phyloP scores from a whole-genome alignment of 2,888 invertebrate genomes.

The Lasioglossum oenotherae region DNA sequence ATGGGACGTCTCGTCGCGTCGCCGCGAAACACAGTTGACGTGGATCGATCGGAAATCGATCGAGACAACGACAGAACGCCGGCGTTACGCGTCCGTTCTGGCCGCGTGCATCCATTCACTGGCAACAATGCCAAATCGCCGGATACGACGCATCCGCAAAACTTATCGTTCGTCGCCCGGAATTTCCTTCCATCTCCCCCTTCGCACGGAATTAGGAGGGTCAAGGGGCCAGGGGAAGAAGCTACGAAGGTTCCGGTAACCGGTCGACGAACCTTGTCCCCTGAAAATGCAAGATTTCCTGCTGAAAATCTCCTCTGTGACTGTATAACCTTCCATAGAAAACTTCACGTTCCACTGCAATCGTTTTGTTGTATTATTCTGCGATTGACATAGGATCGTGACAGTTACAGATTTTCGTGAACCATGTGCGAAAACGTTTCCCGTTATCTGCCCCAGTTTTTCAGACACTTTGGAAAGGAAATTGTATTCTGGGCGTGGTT shows the following conservation, averaged over 20 bases:
- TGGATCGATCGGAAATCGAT: constrained; percentile 52
- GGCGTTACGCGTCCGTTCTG: constrained; percentile 72
- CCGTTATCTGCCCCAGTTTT: not conserved
- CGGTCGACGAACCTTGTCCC: constrained; percentile 14
- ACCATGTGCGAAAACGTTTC: not conserved
- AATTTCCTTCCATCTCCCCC: constrained; percentile 63
- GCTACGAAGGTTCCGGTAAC: not conserved
- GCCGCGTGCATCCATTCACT: constrained; percentile 78
- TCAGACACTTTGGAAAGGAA: not conserved
- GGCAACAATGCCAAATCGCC: constrained; percentile 81
- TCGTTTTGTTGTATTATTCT: not conserved
- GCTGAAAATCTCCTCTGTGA: not conserved
- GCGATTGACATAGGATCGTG: not conserved
- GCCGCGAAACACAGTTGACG: not conserved
- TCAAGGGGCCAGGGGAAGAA: not conserved
- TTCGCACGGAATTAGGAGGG: constrained; percentile 13
- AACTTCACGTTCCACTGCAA: not conserved
- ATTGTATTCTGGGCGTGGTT: not conserved
- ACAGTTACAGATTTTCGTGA: no score
- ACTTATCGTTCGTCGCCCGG: constrained; percentile 76
- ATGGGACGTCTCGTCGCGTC: not conserved
- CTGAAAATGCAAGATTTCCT: not conserved
- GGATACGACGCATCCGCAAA: constrained; percentile 83
- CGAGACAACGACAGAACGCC: constrained; percentile 45
- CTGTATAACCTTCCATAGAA: not conserved